Evolutionary conservation across 2,888 invertebrate genomes (phyloP).

Genomic region (Elysia crispata): DNA sequence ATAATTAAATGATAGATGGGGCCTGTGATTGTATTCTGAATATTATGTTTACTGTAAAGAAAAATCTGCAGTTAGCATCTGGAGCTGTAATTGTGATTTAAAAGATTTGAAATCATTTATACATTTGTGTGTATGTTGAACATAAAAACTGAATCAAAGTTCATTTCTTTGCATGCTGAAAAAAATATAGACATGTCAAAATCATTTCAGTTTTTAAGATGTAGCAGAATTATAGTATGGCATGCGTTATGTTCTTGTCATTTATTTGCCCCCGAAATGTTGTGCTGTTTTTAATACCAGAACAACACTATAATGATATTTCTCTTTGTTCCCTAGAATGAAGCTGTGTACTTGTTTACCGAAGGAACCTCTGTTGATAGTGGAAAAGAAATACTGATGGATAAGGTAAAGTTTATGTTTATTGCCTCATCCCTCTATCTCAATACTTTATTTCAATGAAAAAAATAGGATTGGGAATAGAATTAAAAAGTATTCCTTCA

Average conservation of each 20-base stretch:
- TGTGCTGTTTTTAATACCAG: neutral
- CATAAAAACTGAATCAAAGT: neutral
- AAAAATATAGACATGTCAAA: too few relatives aligned
- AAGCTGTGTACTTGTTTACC: conserved; percentile 76
- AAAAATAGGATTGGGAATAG: neutral
- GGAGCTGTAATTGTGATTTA: too few relatives aligned
- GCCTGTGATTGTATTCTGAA: too few relatives aligned
- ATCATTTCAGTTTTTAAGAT: too few relatives aligned
- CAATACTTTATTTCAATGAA: neutral
- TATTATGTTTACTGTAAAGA: too few relatives aligned
- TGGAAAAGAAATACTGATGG: conserved; percentile 73
- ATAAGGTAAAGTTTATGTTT: conserved; percentile 66
- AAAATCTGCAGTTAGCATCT: too few relatives aligned
- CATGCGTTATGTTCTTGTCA: neutral
- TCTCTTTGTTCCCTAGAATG: conserved; percentile 68
- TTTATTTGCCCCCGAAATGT: neutral
- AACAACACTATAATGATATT: neutral
- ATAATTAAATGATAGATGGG: too few relatives aligned
- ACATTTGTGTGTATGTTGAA: neutral
- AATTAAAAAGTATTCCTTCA: neutral
- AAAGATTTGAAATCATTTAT: neutral
- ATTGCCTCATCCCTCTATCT: neutral
- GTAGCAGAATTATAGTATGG: neutral
- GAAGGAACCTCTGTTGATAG: conserved; percentile 74
- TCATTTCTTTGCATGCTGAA: neutral